Base-by-base conservation (phyloP, 2,888 invertebrate species). In the Dysmachus trigonus region DNA sequence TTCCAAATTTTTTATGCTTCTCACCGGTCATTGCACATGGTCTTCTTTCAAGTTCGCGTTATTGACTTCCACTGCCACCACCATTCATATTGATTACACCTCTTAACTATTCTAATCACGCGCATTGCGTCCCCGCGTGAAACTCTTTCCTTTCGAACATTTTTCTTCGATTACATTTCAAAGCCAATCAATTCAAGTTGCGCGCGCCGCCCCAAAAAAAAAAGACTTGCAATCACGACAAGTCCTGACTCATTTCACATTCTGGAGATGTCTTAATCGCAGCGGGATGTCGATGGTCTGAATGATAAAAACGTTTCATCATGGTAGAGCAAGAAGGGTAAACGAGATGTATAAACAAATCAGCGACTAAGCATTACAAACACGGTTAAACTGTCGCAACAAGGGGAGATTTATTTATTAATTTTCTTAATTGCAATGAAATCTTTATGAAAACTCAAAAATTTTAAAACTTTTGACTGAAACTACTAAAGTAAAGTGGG, bases 171-270 rank as follows among this genome's bases (percentile, higher is more conserved):
- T 74, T 74, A 33, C 30, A 72, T 30, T 74, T 74, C 31, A 35
- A 74, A 74, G 4, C 31, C 74, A 35, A 74, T 74, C 31, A 13
- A 62, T 62, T 62, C 22, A 27, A 62, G 18, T 53, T 53, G 18
- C 13, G 3, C 62, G 2, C 22, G 22, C 62, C 27, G 62, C 18
- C n/a, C n/a, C 2, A 47, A 47, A 47, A 62, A 62, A 62, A 51
- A 77, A 74, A n/a, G n/a, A 27, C 22, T 13, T 22, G 22, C 47
- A 33, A 47, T 77, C 77, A 77, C 27, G 41, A 47, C 47, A 77
- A 77, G 27, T 77, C 77, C 62, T 62, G 77, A 47, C 47, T 77
- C 77, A 77, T 47, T 76, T 77, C 33, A 27, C 41, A 77, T 77
- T 77, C 77, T 30, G 22, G 47, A 41, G 77, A 77, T 47, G 77